Evolutionary conservation across 2,888 invertebrate genomes (phyloP).

Genomic region (Cephus spinipes): DNA sequence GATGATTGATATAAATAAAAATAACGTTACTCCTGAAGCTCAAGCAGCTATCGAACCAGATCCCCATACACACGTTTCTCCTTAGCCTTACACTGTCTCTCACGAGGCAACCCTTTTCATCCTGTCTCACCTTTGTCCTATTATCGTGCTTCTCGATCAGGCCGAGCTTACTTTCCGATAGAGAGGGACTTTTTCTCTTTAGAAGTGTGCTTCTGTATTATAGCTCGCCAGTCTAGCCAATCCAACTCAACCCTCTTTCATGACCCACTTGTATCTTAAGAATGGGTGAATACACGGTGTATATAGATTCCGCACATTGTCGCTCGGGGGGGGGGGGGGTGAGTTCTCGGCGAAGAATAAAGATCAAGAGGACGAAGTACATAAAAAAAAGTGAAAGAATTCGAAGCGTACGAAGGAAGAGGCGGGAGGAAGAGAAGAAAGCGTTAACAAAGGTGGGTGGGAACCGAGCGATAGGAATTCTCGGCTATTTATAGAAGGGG

Average conservation of each 20-base stretch:
- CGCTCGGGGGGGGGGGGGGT: neutral
- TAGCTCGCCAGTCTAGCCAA: slow-evolving; percentile 22
- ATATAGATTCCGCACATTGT: neutral
- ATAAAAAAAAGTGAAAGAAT: neutral
- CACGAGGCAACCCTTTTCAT: neutral
- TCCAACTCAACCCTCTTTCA: neutral
- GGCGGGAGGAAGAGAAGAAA: neutral
- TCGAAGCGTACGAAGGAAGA: neutral
- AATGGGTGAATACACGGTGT: neutral
- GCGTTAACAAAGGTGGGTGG: slow-evolving; percentile 12
- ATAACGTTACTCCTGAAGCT: slow-evolving; percentile 7
- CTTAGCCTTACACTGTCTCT: neutral
- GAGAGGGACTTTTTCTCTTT: slow-evolving; percentile 19
- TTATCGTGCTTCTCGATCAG: neutral
- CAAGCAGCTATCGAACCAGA: neutral
- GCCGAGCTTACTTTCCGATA: neutral
- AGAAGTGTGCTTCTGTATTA: slow-evolving; percentile 31
- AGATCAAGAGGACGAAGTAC: neutral
- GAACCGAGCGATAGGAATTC: slow-evolving; percentile 12
- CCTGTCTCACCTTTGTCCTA: neutral
- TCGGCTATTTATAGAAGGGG: slow-evolving; percentile 12
- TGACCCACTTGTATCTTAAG: slow-evolving; percentile 5
- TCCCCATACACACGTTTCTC: neutral
- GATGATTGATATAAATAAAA: slow-evolving; percentile 54
- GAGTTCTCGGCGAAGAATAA: neutral